Evolutionary conservation across 2,113 vertebrate genomes (phyloP).

Genomic region (Geococcyx californianus): DNA sequence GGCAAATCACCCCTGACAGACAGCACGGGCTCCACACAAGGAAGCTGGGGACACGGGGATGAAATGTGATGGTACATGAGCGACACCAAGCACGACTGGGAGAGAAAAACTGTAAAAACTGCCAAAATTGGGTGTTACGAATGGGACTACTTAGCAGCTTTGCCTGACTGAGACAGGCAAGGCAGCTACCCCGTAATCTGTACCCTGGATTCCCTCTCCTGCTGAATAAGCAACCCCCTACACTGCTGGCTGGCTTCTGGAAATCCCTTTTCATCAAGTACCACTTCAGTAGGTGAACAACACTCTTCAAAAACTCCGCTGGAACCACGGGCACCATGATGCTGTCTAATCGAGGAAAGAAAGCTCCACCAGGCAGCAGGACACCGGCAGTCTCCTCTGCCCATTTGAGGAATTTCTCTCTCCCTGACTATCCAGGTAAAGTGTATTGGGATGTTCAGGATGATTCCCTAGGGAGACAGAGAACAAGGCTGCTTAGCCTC

Average conservation of each 20-base stretch:
- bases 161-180: background rate
- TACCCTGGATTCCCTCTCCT: background rate
- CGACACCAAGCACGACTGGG: background rate
- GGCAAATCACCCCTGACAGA: background rate
- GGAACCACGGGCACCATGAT: background rate
- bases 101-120: background rate
- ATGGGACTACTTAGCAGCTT: background rate
- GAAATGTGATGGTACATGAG: background rate
- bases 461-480: background rate
- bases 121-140: background rate
- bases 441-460: background rate
- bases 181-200: background rate
- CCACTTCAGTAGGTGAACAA: background rate
- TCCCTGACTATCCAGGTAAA: background rate
- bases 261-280: background rate
- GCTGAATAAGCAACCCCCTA: background rate
- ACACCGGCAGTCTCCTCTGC: background rate
- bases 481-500: background rate
- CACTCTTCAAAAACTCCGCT: background rate
- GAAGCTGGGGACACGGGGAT: no score
- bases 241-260: background rate
- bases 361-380: background rate
- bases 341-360: background rate
- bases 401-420: background rate
- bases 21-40: background rate